These are phyloP conservation scores for Argya squamiceps DNA, from an alignment of 2,797 vertebrate genomes.

Conservation along the genomic window DNA sequence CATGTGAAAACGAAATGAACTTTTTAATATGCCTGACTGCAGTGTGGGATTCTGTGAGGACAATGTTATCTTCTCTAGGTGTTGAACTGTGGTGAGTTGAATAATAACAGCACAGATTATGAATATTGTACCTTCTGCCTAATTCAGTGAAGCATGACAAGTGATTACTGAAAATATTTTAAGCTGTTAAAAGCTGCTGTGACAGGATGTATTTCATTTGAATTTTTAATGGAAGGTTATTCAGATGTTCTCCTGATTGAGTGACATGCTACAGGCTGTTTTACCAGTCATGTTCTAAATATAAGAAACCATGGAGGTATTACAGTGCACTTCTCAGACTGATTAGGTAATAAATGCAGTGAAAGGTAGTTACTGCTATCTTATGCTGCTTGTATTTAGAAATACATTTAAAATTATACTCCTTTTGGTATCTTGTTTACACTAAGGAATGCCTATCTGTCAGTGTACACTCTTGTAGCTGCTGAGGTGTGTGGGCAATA, in stretches of 20 bases:
- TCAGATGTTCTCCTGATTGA: conserved; percentile 30
- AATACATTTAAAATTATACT: not conserved
- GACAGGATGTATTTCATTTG: conserved; percentile 41
- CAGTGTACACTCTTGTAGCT: not conserved
- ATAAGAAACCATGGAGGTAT: not conserved
- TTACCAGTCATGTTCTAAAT: conserved; percentile 25
- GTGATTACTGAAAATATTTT: conserved; percentile 56
- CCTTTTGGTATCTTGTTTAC: not conserved
- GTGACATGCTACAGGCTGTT: conserved; percentile 4
- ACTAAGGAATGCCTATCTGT: not conserved
- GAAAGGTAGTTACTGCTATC: not conserved
- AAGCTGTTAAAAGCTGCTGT: conserved; percentile 35
- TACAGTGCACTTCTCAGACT: not conserved
- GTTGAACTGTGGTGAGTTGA: not conserved
- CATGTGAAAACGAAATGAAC: not conserved
- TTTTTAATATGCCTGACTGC: not conserved
- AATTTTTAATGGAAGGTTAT: conserved; percentile 46
- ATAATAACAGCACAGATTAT: not conserved
- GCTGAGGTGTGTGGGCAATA: not conserved
- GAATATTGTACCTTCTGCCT: not conserved
- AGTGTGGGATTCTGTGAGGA: not conserved
- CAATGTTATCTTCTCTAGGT: not conserved
- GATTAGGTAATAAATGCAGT: conserved; percentile 4
- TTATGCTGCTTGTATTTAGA: not conserved
- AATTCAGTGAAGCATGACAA: conserved; percentile 6